phyloP scores from a whole-genome alignment of 2,113 vertebrate species.

The Mugil cephalus region DNA sequence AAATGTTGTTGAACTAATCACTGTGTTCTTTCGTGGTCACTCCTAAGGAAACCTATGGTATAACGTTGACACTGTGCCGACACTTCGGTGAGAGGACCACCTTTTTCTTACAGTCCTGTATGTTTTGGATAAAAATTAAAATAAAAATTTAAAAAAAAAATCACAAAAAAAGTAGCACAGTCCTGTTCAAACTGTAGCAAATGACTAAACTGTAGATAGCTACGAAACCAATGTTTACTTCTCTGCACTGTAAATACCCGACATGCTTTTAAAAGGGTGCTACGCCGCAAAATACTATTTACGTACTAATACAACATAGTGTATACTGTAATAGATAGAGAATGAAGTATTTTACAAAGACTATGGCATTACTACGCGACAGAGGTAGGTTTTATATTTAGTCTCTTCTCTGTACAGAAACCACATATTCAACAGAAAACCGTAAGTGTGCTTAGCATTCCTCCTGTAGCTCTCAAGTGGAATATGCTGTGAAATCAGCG shows the following conservation, averaged over 20 bases:
- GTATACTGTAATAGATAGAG: constrained; percentile 52
- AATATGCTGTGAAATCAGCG: constrained; percentile 70
- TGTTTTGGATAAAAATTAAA: constrained; percentile 54
- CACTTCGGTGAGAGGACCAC: constrained; percentile 33
- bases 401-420: constrained; percentile 67
- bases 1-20: constrained; percentile 72
- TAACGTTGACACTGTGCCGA: constrained; percentile 51
- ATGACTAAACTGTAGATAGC: constrained; percentile 51
- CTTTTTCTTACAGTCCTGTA: constrained; percentile 50
- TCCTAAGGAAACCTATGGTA: constrained; percentile 44
- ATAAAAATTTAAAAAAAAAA: constrained; percentile 22
- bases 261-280: constrained; percentile 75
- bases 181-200: constrained; percentile 48
- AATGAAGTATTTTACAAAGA: constrained; percentile 68
- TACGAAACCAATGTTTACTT: constrained; percentile 64
- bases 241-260: constrained; percentile 72
- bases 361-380: constrained; percentile 48
- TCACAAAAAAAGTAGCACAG: constrained; percentile 14
- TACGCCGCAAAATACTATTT: constrained; percentile 67
- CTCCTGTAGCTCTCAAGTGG: constrained; percentile 78
- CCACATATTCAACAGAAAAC: constrained; percentile 76
- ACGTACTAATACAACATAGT: constrained; percentile 44
- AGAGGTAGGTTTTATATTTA: constrained; percentile 72
- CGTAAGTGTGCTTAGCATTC: constrained; percentile 85
- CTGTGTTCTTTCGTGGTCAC: constrained; percentile 73